These are phyloP conservation scores for Cyprinodon diabolis DNA, from an alignment of 2,797 vertebrate genomes.

Conservation along the genomic window DNA sequence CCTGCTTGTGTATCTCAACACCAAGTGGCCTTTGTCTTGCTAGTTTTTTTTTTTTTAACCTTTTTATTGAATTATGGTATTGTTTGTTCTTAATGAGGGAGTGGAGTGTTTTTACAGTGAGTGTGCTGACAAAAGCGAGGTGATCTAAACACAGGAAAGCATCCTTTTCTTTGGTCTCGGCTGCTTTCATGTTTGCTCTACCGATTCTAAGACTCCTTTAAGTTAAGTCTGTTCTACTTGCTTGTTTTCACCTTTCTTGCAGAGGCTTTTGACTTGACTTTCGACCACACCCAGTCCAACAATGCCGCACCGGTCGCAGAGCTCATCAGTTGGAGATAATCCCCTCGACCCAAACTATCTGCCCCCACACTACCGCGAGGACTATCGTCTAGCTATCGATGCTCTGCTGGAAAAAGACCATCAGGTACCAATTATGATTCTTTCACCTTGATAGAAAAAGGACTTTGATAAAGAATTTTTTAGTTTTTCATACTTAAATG, in stretches of 20 bases:
- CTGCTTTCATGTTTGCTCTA: background rate
- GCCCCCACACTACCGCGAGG: slow-evolving; percentile 94
- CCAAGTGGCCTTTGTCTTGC: slow-evolving; percentile 24
- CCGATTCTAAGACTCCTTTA: background rate
- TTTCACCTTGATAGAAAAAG: background rate
- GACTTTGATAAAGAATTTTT: background rate
- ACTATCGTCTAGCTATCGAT: slow-evolving; percentile 96
- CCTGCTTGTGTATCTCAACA: slow-evolving; percentile 19
- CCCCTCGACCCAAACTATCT: slow-evolving; percentile 93
- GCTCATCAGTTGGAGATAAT: slow-evolving; percentile 93
- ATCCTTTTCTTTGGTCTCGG: background rate
- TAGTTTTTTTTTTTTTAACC: slow-evolving; percentile 27
- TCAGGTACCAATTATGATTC: slow-evolving; percentile 58
- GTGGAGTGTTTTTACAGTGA: slow-evolving; percentile 11
- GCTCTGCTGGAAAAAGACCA: slow-evolving; percentile 88
- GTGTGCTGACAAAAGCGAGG: slow-evolving; percentile 5
- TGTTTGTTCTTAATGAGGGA: slow-evolving; percentile 5
- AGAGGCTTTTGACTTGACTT: slow-evolving; percentile 48
- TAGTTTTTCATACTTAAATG: background rate
- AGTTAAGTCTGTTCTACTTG: slow-evolving; percentile 7
- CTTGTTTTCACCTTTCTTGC: slow-evolving; percentile 29
- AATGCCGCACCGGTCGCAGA: slow-evolving; percentile 96
- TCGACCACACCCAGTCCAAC: slow-evolving; percentile 33
- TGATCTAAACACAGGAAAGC: slow-evolving; percentile 6
- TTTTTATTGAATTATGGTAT: slow-evolving; percentile 20